phyloP scores from a whole-genome alignment of 2,888 invertebrate species.

The Troilus luridus region DNA sequence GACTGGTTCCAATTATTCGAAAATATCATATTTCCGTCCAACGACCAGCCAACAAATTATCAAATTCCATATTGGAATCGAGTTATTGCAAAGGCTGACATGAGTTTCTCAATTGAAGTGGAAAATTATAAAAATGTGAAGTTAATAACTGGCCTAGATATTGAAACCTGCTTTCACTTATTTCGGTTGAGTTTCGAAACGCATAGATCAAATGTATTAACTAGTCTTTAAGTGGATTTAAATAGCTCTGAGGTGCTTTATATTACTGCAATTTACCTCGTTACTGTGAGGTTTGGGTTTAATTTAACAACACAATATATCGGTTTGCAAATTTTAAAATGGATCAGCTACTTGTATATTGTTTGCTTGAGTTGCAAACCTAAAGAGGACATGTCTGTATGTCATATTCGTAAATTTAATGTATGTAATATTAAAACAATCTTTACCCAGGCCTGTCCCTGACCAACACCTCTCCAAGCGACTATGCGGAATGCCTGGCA shows the following conservation, averaged over 20 bases:
- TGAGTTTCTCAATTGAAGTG: constrained; percentile 26
- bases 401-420: no score
- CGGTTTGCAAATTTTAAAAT: no score
- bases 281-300: background rate
- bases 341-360: no score
- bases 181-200: constrained; percentile 16
- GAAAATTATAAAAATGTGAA: constrained; percentile 19
- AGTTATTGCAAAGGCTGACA: background rate
- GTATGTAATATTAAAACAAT: no score
- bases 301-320: background rate
- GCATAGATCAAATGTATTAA: background rate
- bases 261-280: background rate
- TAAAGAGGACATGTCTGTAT: no score
- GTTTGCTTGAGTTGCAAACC: no score
- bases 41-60: background rate
- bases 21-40: background rate
- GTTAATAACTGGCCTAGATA: constrained; percentile 25
- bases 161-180: background rate
- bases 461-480: no score
- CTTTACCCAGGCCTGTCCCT: no score
- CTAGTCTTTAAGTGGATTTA: background rate
- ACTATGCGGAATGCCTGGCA: no score
- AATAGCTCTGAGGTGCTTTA: background rate
- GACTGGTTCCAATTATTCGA: background rate
- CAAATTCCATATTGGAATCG: background rate